These are phyloP conservation scores for Heteronetta atricapilla DNA, from an alignment of 2,113 vertebrate genomes.

Conservation along the genomic window DNA sequence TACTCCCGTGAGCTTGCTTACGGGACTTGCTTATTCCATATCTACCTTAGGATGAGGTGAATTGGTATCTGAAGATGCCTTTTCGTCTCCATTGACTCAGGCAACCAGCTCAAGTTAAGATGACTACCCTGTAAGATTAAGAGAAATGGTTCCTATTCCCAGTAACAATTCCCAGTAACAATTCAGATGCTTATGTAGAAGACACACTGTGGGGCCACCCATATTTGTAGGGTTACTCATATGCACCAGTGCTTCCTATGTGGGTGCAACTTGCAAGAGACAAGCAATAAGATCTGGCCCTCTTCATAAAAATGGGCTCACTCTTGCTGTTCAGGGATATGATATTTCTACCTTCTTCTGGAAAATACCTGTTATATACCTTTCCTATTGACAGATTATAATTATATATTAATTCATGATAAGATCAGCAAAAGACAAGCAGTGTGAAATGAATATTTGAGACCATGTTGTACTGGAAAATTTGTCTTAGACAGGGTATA, in stretches of 20 bases:
- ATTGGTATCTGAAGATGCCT: background rate
- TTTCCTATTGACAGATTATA: background rate
- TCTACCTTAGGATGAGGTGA: background rate
- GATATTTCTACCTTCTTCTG: background rate
- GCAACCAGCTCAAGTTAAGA: background rate
- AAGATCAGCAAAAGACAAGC: background rate
- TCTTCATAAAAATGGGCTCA: background rate
- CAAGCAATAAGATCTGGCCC: background rate
- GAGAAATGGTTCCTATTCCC: background rate
- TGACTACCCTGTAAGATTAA: background rate
- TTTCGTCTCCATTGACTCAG: background rate
- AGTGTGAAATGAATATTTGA: background rate
- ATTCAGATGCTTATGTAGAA: fast-evolving
- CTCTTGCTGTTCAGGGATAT: background rate
- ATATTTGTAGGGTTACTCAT: background rate
- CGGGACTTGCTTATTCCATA: background rate
- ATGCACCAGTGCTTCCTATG: fast-evolving
- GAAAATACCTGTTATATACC: background rate
- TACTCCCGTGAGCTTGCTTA: background rate
- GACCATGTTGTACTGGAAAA: background rate
- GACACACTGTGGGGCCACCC: fast-evolving
- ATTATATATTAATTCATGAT: background rate
- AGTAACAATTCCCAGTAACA: background rate
- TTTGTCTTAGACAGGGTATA: background rate
- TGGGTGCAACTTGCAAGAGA: background rate